Evolutionary conservation across 2,113 vertebrate genomes (phyloP), one percentile per base, ranked within the genome.

Genomic region (Hypocryptadius cinnamomeus): DNA sequence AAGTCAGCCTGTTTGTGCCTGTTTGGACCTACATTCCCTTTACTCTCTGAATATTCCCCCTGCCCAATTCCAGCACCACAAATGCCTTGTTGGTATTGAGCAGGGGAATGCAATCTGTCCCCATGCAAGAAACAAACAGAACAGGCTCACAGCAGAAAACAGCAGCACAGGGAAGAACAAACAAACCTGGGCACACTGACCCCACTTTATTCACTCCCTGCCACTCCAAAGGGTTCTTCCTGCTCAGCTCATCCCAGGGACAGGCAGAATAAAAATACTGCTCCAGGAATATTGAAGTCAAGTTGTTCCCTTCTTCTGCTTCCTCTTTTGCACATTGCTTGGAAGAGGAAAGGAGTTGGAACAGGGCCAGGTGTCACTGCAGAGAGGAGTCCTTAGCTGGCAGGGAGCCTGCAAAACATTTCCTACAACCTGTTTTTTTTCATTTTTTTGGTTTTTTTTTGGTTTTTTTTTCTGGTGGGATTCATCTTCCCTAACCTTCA

Each of bases 401-500:
- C 79, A 72, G 35, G 60, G 39, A 71, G 65, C 51, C 44, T 33
- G 70, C n/a, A 79, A 35, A 79, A 91, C 30, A 24, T 71, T 86
- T 88, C 79, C 56, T 92, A 66, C 47, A 86, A 78, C 56, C 30
- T 4, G 16, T 1, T 8, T 17, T 44, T 30, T 13, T 51, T 70
- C 61, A 60, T 82, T 79, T 20, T 39, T 27, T 42, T 11, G 11
- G 13, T 15, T 15, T 57, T 57, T 23, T n/a, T 16, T 53, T 12
- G 68, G 8, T n/a, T 47, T n/a, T 71, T 71, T 71, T 83, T 82
- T 15, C 59, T 87, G 45, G 31, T 30, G 14, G 39, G 63, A 80
- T 85, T 96, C 35, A 21, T 93, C 79, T 78, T 83, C 76, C 64
- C 68, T 94, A 92, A 92, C 92, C 95, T 92, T 94, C 93, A 78